These are phyloP conservation scores for Pandemis heparana DNA, from an alignment of 2,888 invertebrate genomes.

Conservation along the genomic window DNA sequence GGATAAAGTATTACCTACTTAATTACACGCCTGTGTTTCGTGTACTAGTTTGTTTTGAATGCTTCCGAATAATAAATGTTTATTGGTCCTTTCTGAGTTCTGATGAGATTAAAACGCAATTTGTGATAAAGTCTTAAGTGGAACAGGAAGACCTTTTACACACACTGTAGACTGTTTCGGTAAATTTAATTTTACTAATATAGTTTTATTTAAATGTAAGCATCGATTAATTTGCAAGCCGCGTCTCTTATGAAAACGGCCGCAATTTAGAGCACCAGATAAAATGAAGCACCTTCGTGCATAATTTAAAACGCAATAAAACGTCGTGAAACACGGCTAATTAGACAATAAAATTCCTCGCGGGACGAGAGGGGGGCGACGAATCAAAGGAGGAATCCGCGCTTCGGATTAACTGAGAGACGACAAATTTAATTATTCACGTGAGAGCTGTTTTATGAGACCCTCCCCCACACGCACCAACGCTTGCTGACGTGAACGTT, in stretches of 20 bases:
- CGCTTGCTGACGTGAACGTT: not conserved
- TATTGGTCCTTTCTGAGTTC: not conserved
- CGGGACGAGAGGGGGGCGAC: slow-evolving; percentile 42
- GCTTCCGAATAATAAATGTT: not conserved
- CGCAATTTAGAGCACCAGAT: slow-evolving; percentile 58
- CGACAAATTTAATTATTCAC: slow-evolving; percentile 43
- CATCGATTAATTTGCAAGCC: slow-evolving; percentile 44
- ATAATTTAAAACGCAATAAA: slow-evolving; percentile 75
- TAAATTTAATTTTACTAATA: too few species aligned
- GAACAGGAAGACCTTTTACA: too few species aligned
- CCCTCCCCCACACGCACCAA: not conserved
- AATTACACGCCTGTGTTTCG: slow-evolving; percentile 1
- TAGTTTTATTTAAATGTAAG: not conserved
- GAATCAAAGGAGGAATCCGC: slow-evolving; percentile 47
- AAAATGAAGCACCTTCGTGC: slow-evolving; percentile 66
- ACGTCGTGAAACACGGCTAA: slow-evolving; percentile 68
- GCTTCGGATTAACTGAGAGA: slow-evolving; percentile 47
- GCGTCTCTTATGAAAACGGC: slow-evolving; percentile 67
- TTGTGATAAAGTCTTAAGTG: not conserved
- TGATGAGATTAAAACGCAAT: not conserved
- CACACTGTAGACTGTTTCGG: too few species aligned
- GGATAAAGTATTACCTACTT: slow-evolving; percentile 2
- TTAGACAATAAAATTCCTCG: slow-evolving; percentile 64
- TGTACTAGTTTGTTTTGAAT: slow-evolving; percentile 1
- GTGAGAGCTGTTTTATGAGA: slow-evolving; percentile 28